Evolutionary conservation across 1,140 invertebrate genomes (phyloP).

Genomic region (Penaeus japonicus): DNA sequence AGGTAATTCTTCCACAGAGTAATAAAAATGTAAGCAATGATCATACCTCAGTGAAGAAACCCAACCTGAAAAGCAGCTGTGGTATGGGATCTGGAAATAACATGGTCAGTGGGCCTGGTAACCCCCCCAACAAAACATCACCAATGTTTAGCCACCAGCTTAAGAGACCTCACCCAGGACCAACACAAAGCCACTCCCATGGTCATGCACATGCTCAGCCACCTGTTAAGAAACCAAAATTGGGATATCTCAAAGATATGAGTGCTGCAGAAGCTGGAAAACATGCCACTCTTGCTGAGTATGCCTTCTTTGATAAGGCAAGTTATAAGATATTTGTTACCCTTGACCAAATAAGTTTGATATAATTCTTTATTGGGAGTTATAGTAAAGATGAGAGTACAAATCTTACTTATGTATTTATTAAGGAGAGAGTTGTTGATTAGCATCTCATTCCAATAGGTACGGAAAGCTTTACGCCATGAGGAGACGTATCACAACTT

Average conservation of each 20-base stretch:
- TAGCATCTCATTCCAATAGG: conserved; percentile 66
- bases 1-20: conserved; percentile 63
- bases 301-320: conserved; percentile 95
- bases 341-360: conserved; percentile 22
- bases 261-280: conserved; percentile 88
- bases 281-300: conserved; percentile 89
- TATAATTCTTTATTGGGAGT: background rate
- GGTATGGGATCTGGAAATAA: conserved; percentile 67
- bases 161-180: conserved; percentile 49
- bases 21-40: conserved; percentile 70
- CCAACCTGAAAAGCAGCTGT: conserved; percentile 25
- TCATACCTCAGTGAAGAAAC: conserved; percentile 71
- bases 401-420: too few relatives aligned
- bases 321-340: conserved; percentile 35
- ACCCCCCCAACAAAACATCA: conserved; percentile 40
- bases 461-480: conserved; percentile 83
- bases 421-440: background rate
- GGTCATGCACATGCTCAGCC: conserved; percentile 66
- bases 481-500: conserved; percentile 96
- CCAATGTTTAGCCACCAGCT: conserved; percentile 43
- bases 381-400: too few relatives aligned
- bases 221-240: conserved; percentile 76
- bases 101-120: conserved; percentile 62
- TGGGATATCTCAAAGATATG: conserved; percentile 75
- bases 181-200: conserved; percentile 36